Conservation (phyloP, 2,113 vertebrate species). For the Callaeas wilsoni region DNA sequence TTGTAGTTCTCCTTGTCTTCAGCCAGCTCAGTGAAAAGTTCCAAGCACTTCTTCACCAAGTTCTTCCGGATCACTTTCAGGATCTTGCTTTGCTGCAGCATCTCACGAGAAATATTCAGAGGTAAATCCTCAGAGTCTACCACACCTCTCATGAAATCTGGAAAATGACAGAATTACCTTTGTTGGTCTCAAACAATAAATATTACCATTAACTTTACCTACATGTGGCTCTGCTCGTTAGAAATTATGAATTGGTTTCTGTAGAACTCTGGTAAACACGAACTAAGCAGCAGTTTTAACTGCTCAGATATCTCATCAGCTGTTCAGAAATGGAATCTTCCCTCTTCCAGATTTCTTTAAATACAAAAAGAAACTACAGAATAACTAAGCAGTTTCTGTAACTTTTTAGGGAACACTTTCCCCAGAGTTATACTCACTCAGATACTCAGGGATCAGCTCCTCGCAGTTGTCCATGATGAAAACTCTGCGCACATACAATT, state of each 20-base stretch:
- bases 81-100: slow-evolving; percentile 98
- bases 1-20: slow-evolving; percentile 99
- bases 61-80: slow-evolving; percentile 97
- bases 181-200: fast-evolving
- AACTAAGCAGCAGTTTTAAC: not conserved
- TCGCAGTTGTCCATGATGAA: slow-evolving; percentile 99
- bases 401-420: fast-evolving
- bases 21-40: slow-evolving; percentile 89
- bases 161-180: fast-evolving
- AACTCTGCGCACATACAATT: slow-evolving; percentile 93
- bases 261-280: fast-evolving
- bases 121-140: slow-evolving; percentile 97
- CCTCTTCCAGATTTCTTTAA: fast-evolving
- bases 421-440: slow-evolving; percentile 79
- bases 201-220: fast-evolving
- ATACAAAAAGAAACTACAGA: fast-evolving
- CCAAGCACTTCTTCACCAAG: slow-evolving; percentile 94
- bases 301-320: not conserved
- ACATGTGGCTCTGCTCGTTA: fast-evolving
- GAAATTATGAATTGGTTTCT: fast-evolving
- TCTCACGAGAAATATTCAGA: slow-evolving; percentile 96
- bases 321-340: fast-evolving
- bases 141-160: slow-evolving; percentile 93
- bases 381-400: fast-evolving
- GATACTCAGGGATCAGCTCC: slow-evolving; percentile 92